phyloP scores from a whole-genome alignment of 1,140 invertebrate genomes.

The Drosophila ambigua region DNA sequence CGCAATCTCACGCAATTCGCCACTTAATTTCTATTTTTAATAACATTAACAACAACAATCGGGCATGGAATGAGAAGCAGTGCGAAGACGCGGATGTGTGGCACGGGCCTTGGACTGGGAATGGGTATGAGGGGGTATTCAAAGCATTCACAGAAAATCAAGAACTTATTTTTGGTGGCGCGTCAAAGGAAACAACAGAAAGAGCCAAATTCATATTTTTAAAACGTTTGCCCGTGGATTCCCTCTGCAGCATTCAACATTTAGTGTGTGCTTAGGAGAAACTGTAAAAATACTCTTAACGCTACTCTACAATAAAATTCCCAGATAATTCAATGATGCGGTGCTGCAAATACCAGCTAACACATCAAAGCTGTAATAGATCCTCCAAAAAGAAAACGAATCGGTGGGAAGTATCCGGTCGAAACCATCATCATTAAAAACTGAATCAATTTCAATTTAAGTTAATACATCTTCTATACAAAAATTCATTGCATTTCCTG shows the following conservation, averaged over 20 bases:
- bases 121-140: neutral
- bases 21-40: constrained; percentile 81
- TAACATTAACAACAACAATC: constrained; percentile 58
- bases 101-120: neutral
- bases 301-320: no score
- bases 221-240: constrained; percentile 61
- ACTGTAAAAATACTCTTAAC: constrained; percentile 8
- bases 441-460: no score
- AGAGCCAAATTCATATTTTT: constrained; percentile 57
- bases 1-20: constrained; percentile 76
- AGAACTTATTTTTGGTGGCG: constrained; percentile 70
- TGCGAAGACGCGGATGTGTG: neutral
- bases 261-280: constrained; percentile 3
- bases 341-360: no score
- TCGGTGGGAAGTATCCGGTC: no score
- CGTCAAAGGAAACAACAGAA: constrained; percentile 29
- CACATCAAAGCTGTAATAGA: no score
- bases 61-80: neutral
- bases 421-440: no score
- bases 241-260: constrained; percentile 52
- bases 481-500: no score
- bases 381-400: no score
- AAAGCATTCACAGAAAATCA: constrained; percentile 66
- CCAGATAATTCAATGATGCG: no score
- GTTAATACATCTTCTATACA: no score